Conservation (phyloP, 2,888 invertebrate species). For the Anthoptus insignis region DNA sequence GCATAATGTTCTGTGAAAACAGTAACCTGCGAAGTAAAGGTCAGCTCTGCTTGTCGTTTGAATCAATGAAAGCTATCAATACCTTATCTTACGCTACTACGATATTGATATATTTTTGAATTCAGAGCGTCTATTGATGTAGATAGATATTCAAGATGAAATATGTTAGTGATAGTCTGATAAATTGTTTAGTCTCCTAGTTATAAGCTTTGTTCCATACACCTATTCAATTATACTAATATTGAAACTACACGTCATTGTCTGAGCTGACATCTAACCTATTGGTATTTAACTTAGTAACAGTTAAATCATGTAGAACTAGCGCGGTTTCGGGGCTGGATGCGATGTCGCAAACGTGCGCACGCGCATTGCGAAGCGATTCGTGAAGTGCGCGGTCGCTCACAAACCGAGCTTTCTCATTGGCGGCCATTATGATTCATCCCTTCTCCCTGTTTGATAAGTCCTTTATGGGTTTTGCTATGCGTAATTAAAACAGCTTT, state of each 20-base stretch:
- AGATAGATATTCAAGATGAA: too few species aligned
- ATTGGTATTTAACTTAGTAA: slow-evolving; percentile 57
- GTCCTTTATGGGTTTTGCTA: slow-evolving; percentile 56
- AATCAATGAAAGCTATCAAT: too few species aligned
- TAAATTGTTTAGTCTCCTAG: too few species aligned
- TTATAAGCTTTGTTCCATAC: too few species aligned
- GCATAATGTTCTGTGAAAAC: too few species aligned
- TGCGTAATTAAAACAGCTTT: neutral
- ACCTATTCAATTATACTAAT: too few species aligned
- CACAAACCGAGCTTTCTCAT: slow-evolving; percentile 71
- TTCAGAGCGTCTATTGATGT: too few species aligned
- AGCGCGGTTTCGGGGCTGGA: slow-evolving; percentile 54
- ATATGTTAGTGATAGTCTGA: too few species aligned
- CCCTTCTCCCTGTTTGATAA: slow-evolving; percentile 67
- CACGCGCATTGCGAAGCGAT: slow-evolving; percentile 60
- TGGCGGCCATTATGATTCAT: slow-evolving; percentile 70
- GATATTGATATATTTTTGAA: too few species aligned
- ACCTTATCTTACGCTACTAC: too few species aligned
- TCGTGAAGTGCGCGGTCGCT: slow-evolving; percentile 51
- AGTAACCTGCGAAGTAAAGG: too few species aligned
- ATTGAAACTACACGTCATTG: neutral
- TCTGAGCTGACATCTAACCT: slow-evolving; percentile 5
- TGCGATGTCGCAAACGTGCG: slow-evolving; percentile 71
- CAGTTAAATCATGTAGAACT: slow-evolving; percentile 64
- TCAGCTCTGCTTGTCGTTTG: too few species aligned